Evolutionary conservation across 2,888 invertebrate species (phyloP), one percentile per base, ranked within the genome.

Genomic region (Callosobruchus maculatus): DNA sequence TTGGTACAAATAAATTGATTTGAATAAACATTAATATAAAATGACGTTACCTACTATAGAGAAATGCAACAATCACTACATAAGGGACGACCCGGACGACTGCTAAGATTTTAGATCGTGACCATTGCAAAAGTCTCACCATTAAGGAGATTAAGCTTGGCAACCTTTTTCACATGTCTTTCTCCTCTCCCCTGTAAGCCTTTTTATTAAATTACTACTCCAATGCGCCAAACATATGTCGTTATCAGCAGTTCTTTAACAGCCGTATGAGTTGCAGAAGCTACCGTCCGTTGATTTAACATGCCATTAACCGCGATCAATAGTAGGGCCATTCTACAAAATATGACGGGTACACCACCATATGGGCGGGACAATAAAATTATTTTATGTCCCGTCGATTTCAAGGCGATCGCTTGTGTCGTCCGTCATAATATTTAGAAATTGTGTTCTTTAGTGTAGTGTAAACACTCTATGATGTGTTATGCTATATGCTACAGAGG

Each of bases 231-330:
- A 49, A 49, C 18, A 49, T 49, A 18, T 49, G 49, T 49, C 49
- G 1, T 18, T 1, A 49, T 49, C 49, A 49, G 49, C 49, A 49
- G 3, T 49, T 49, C 13, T 49, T 49, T 18, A 49, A 13, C 49
- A 49, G 1, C 5, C 7, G 49, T 26, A 7, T n/a, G 26, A 26
- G 49, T 18, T 49, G 18, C 49, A 7, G 49, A 13, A 26, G 13
- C 49, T 9, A n/a, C 68, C 21, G 22, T 21, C 2, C 5, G 22
- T 21, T 2, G 9, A 68, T 68, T 68, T 9, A 68, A 68, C 68
- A 68, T 68, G 20, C 21, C 68, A 68, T 68, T 68, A 68, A 68
- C 68, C 22, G 21, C 22, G 68, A 68, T 68, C 68, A 68, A 68
- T 68, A 68, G 21, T 21, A 21, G 1, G 7, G 7, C 68, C 68